phyloP scores from a whole-genome alignment of 2,113 vertebrate species.

The Engystomops pustulosus region DNA sequence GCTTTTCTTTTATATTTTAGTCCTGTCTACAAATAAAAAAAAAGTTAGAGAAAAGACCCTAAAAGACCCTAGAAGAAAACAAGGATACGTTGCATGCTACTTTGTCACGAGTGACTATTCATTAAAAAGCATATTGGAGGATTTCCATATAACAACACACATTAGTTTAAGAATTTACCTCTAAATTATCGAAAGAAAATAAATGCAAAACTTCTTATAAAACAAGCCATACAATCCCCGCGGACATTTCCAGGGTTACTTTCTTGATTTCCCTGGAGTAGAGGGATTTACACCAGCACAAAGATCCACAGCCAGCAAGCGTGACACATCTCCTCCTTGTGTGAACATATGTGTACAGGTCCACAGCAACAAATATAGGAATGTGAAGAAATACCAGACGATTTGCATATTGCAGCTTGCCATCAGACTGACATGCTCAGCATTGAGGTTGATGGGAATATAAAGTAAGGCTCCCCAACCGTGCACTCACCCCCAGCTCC shows the following conservation, averaged over 20 bases:
- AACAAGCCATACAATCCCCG: background rate
- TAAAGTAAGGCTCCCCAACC: background rate
- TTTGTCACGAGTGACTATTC: too few relatives aligned
- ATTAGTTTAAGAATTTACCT: too few relatives aligned
- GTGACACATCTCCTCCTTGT: background rate
- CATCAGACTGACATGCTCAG: background rate
- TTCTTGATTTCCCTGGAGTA: background rate
- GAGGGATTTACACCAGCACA: constrained; percentile 20
- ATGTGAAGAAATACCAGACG: background rate
- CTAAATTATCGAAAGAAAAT: background rate
- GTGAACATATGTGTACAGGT: too few relatives aligned
- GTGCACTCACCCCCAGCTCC: constrained; percentile 5
- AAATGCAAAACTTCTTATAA: background rate
- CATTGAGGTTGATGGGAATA: background rate
- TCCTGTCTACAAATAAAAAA: too few relatives aligned
- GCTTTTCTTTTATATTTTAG: too few relatives aligned
- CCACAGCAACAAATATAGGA: background rate
- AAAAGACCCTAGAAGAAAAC: too few relatives aligned
- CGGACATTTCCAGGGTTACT: background rate
- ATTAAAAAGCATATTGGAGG: too few relatives aligned
- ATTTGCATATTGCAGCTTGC: background rate
- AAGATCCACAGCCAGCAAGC: background rate
- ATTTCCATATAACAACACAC: too few relatives aligned
- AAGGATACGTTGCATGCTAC: too few relatives aligned
- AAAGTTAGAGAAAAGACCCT: too few relatives aligned